phyloP scores from a whole-genome alignment of 2,797 vertebrate genomes.

The Clarias pachynema region DNA sequence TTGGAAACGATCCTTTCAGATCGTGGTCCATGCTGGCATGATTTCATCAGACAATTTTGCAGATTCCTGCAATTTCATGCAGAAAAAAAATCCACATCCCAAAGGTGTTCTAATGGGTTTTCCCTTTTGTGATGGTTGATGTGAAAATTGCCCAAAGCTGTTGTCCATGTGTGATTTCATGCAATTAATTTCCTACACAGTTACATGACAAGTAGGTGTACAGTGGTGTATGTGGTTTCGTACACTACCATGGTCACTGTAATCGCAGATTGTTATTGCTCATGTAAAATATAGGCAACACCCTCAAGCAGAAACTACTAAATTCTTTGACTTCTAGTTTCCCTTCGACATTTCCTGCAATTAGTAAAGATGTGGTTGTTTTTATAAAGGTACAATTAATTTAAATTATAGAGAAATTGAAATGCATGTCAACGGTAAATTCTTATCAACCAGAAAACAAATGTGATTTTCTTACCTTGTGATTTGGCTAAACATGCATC shows the following conservation, averaged over 20 bases:
- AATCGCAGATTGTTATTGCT: background rate
- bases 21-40: background rate
- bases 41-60: background rate
- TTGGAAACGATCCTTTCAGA: background rate
- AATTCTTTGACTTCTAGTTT: background rate
- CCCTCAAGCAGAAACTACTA: background rate
- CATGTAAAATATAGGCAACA: background rate
- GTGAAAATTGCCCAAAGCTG: background rate
- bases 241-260: background rate
- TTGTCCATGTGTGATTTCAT: background rate
- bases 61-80: background rate
- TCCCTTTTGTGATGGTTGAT: background rate
- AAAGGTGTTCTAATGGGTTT: background rate
- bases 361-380: background rate
- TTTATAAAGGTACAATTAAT: background rate
- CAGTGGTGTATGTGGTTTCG: background rate
- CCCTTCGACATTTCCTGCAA: background rate
- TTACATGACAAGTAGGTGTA: background rate
- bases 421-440: background rate
- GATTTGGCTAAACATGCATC: constrained; percentile 45
- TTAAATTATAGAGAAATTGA: background rate
- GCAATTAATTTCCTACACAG: no score
- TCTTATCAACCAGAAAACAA: background rate
- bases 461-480: constrained; percentile 12
- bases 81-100: background rate